Conservation (phyloP, 2,113 vertebrate species). For the Melierax canorus region DNA sequence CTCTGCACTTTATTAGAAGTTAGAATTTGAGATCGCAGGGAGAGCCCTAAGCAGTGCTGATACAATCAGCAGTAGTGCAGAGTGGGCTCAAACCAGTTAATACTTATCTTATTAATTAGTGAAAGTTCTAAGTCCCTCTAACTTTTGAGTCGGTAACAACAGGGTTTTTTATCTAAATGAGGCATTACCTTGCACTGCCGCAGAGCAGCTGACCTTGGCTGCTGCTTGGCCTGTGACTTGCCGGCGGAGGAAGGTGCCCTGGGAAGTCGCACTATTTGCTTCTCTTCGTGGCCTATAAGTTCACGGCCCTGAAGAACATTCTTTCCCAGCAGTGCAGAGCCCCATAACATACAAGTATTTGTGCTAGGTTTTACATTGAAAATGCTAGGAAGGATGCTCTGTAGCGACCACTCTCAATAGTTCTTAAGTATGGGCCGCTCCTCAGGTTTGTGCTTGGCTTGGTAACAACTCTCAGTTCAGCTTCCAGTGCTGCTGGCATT, state of each 20-base stretch:
- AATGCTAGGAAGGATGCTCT: not conserved
- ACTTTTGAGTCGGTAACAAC: not conserved
- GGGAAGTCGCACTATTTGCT: not conserved
- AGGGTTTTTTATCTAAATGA: not conserved
- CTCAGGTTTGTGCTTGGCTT: not conserved
- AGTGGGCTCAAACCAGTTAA: not conserved
- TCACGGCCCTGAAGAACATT: rapidly evolving
- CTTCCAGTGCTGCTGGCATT: not conserved
- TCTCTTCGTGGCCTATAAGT: not conserved
- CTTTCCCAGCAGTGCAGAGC: not conserved
- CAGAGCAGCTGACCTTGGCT: not conserved
- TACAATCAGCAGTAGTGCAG: not conserved
- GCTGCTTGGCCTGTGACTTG: not conserved
- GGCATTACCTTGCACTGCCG: not conserved
- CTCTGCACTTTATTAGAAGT: not conserved
- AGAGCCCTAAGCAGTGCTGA: not conserved
- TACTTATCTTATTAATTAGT: not conserved
- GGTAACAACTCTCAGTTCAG: not conserved
- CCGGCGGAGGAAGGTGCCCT: not conserved
- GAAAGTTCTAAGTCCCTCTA: not conserved
- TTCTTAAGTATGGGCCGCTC: not conserved
- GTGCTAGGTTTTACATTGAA: not conserved
- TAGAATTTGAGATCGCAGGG: not conserved
- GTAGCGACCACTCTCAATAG: rapidly evolving
- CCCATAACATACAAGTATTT: not conserved